Conservation (phyloP, 2,888 invertebrate species). For the Ophraella communa region DNA sequence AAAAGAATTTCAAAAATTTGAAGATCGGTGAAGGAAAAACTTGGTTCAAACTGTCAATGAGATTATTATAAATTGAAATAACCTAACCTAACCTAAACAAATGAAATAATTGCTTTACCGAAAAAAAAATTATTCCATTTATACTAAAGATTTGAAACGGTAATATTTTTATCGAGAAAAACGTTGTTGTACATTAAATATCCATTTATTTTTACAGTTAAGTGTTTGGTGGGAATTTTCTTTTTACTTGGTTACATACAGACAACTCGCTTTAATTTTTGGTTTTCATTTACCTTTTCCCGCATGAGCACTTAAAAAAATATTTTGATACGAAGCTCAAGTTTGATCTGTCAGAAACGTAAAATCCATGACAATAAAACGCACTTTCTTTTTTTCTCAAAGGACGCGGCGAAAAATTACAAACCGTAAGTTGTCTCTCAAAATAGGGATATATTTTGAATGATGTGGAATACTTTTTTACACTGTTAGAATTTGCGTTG, state of each 20-base stretch:
- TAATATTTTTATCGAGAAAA: too few relatives aligned
- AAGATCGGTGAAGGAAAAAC: too few relatives aligned
- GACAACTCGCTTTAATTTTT: neutral
- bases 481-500: neutral
- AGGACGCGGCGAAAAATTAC: neutral
- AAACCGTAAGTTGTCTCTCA: neutral
- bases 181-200: too few relatives aligned
- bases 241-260: neutral
- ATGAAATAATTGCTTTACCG: too few relatives aligned
- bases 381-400: conserved; percentile 7
- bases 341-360: conserved; percentile 12
- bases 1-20: too few relatives aligned
- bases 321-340: conserved; percentile 4
- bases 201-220: neutral
- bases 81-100: too few relatives aligned
- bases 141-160: too few relatives aligned
- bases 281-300: conserved; percentile 5
- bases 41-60: too few relatives aligned
- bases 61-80: too few relatives aligned
- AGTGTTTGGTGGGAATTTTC: too few relatives aligned
- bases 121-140: too few relatives aligned
- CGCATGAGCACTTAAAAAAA: conserved; percentile 13
- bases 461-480: neutral
- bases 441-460: neutral
- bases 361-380: conserved; percentile 16